These are phyloP conservation scores for Actinopyga echinites DNA, from an alignment of 53 echinoderm and acorn worm species.

Conservation along the genomic window DNA sequence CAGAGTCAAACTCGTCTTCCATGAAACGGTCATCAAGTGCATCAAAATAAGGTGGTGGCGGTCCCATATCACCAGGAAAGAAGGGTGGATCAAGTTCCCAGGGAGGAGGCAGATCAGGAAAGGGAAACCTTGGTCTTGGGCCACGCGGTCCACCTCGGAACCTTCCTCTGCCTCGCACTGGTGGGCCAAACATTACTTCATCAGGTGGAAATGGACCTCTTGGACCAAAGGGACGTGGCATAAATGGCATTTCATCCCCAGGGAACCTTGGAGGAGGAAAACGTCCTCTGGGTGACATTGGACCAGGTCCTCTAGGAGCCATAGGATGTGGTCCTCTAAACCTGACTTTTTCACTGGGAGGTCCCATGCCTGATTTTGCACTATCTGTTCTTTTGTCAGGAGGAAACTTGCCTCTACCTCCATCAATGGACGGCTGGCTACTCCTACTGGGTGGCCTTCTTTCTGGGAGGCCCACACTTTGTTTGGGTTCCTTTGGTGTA, in stretches of 20 bases:
- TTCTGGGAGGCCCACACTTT: too few relatives aligned
- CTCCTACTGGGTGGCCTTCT: too few relatives aligned
- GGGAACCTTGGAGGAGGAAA: not conserved
- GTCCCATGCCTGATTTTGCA: too few relatives aligned
- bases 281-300: slow-evolving; percentile 18
- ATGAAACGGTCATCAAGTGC: not conserved
- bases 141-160: not conserved
- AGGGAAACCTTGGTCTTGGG: slow-evolving; percentile 3
- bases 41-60: not conserved
- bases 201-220: not conserved
- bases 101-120: not conserved
- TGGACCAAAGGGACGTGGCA: slow-evolving; percentile 9
- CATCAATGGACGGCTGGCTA: too few relatives aligned
- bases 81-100: not conserved
- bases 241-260: not conserved
- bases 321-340: not conserved
- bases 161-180: not conserved
- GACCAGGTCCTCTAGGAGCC: not conserved
- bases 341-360: too few relatives aligned
- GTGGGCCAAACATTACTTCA: slow-evolving; percentile 15
- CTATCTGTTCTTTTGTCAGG: too few relatives aligned
- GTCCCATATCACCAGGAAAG: not conserved
- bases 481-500: too few relatives aligned
- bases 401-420: too few relatives aligned
- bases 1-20: not conserved